Base-by-base conservation (phyloP, 2,888 invertebrate genomes). In the Synanthedon andrenaeformis region DNA sequence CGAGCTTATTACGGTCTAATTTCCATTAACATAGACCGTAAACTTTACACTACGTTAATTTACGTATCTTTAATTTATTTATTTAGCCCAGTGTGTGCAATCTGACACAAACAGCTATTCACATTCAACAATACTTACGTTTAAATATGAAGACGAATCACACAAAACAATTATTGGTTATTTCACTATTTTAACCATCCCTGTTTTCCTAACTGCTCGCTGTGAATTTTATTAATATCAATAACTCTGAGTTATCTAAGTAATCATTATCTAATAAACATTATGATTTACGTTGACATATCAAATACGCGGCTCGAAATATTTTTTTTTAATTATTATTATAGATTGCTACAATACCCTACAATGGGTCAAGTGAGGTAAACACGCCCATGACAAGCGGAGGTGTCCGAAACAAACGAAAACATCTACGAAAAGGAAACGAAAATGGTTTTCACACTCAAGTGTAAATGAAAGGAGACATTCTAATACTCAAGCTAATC, bases 231-330 rank as follows among this genome's bases (percentile, higher is more conserved):
- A 72, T 70, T 78, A 72, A 72, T 79, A 79, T 74, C 69, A 79
- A 74, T 81, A 76, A 80, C 74, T 79, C 72, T 76, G 79, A 76
- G 73, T 82, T 82, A 83, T 76, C 85, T 86, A 82, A 78, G 72
- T 82, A 74, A 74, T 79, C 62, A 67, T 74, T 81, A 85, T 74
- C 83, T 86, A 82, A 82, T 79, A 79, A 78, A 75, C 78, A 81
- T 85, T 73, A 84, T 84, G 84, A 79, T 65, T 85, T 86, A 86
- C 86, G 84, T 86, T 87, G 85, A 87, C 87, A 87, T 87, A 87
- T 87, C 76, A 80, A 83, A 79, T 80, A 87, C 87, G 87, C 87
- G 87, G 87, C 87, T 87, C 87, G 85, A 86, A 85, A 82, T 84
- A 71, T 83, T 77, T 77, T 79, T 78, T 68, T 45, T 79, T 78